Base-by-base conservation (phyloP, 2,888 invertebrate species). In the Caenorhabditis uteleia region DNA sequence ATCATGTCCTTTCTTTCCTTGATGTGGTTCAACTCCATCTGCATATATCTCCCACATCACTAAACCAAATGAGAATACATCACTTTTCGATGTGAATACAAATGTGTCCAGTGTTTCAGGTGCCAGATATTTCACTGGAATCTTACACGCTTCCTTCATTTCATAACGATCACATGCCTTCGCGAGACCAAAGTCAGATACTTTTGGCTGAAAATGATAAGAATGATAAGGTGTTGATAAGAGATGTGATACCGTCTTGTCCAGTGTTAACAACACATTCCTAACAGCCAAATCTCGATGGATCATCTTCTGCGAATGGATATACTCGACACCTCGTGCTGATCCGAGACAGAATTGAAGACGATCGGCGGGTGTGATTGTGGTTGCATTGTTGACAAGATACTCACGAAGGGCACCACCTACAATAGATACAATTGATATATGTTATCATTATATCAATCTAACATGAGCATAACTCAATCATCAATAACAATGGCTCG, bases 11-110 rank as follows among this genome's bases (percentile, higher is more conserved):
- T 56, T 56, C 26, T 53, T 53, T 8, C 62, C 62, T n/a, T 57
- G 49, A 23, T 64, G 64, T 14, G 64, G 64, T 20, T 57, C 46
- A 14, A 42, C 27, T 20, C 57, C 64, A 38, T 64, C 49, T 16
- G 48, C 57, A 25, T 43, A 64, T 29, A 64, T 58, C 23, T 64
- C 64, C 64, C 64, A 64, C 39, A 64, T 58, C 14, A 64, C 57
- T 25, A 42, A 36, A 39, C 64, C 64, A 36, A 64, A 64, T 29
- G 58, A 33, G 39, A 46, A 59, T 12, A 65, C 65, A 29, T 65
- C 65, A 7, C 40, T 50, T 47, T 65, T 65, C 4, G 58, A 12
- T 16, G 58, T 46, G 29, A 50, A 65, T 1, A 58, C 39, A 21
- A 38, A 64, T 1, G 25, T 18, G 14, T 54, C 43, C 0, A 64